Percentiles rank a stretch among this genome's conserved stretches.
Conservation (phyloP, 2,797 vertebrate genomes). For the Sardinella longiceps region DNA sequence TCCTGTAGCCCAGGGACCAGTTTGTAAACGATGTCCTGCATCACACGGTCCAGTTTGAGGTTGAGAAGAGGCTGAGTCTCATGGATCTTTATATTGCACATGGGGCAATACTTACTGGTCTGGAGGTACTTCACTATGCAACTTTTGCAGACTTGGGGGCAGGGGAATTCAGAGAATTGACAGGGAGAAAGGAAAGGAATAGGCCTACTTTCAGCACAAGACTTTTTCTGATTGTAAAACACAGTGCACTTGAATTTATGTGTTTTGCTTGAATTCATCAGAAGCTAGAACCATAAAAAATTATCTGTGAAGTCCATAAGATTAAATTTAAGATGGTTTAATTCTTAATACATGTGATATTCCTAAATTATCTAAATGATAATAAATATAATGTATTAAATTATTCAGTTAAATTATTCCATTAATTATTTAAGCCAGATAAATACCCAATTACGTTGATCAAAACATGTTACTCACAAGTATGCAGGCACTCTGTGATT, state of each 20-base stretch:
- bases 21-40: slow-evolving; percentile 99
- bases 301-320: background rate
- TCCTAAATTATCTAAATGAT: no score
- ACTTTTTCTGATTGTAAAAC: background rate
- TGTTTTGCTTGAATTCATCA: no score
- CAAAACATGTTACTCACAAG: slow-evolving; percentile 76
- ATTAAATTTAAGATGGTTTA: background rate
- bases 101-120: slow-evolving; percentile 99
- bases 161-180: background rate
- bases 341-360: no score
- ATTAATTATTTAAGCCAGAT: background rate
- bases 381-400: no score
- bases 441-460: background rate
- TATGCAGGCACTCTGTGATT: slow-evolving; percentile 84
- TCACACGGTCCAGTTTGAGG: slow-evolving; percentile 95
- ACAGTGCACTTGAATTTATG: background rate
- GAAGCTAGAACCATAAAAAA: background rate
- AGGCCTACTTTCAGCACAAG: background rate
- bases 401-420: no score
- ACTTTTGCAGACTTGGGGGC: slow-evolving; percentile 89
- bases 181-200: background rate
- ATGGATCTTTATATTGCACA: slow-evolving; percentile 99
- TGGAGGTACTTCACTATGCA: slow-evolving; percentile 98
- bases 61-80: slow-evolving; percentile 97
- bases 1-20: slow-evolving; percentile 96